phyloP scores from a whole-genome alignment of 2,888 invertebrate species.

The Gortyna flavago region DNA sequence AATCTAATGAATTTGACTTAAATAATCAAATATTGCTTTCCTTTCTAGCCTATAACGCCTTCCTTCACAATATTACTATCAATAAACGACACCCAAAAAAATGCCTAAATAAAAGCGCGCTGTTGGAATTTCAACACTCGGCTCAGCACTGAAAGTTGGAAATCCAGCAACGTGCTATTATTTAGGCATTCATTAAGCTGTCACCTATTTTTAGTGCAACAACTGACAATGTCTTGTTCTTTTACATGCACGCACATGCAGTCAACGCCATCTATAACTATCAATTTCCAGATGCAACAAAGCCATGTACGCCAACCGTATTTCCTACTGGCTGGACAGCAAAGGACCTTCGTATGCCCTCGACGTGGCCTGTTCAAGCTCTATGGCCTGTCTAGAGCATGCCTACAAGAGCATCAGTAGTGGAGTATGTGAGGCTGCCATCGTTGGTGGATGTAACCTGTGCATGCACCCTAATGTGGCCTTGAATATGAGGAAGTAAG shows the following conservation, averaged over 20 bases:
- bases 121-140: neutral
- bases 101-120: neutral
- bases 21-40: neutral
- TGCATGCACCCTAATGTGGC: conserved; percentile 86
- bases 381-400: conserved; percentile 72
- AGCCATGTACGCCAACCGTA: conserved; percentile 78
- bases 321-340: conserved; percentile 77
- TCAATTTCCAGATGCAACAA: conserved; percentile 69
- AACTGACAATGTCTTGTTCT: neutral
- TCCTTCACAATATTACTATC: neutral
- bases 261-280: neutral
- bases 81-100: neutral
- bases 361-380: conserved; percentile 72
- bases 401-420: conserved; percentile 72
- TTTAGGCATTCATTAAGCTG: neutral
- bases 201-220: neutral
- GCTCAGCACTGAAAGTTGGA: neutral
- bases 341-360: conserved; percentile 74
- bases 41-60: neutral
- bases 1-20: neutral
- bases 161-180: neutral
- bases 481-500: conserved; percentile 70
- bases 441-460: conserved; percentile 90
- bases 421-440: conserved; percentile 82
- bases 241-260: no score